Evolutionary conservation across 2,113 vertebrate species (phyloP).

Genomic region (Odobenus rosmarus): DNA sequence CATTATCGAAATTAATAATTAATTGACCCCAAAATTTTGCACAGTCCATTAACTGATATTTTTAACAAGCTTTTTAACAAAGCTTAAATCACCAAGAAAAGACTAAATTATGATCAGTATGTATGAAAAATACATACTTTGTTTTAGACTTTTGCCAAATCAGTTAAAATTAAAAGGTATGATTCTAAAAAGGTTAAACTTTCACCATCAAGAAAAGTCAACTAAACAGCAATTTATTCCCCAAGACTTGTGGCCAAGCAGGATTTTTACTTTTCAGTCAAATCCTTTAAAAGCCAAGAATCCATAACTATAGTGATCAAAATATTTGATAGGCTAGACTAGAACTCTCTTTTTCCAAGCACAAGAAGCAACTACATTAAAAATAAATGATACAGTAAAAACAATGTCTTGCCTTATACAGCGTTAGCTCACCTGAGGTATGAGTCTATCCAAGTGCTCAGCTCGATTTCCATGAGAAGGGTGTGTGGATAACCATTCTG

Average conservation of each 20-base stretch:
- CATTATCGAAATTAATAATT: background rate
- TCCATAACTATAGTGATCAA: background rate
- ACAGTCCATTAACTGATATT: slow-evolving; percentile 7
- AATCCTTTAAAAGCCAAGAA: slow-evolving; percentile 6
- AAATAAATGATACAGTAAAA: background rate
- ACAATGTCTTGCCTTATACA: background rate
- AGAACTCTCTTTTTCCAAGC: background rate
- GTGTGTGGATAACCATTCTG: slow-evolving; percentile 97
- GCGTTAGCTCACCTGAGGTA: slow-evolving; percentile 91
- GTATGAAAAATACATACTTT: background rate
- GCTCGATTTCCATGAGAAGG: slow-evolving; percentile 93
- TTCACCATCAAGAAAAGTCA: slow-evolving; percentile 1
- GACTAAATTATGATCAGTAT: slow-evolving; percentile 22
- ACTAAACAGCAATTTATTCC: background rate
- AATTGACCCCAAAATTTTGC: slow-evolving; percentile 1
- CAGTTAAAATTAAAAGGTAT: background rate
- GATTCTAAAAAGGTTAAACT: background rate
- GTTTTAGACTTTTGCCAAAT: slow-evolving; percentile 30
- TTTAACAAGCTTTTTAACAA: slow-evolving; percentile 12
- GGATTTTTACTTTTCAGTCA: slow-evolving; percentile 32
- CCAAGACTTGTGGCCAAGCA: background rate
- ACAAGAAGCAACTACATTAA: slow-evolving; percentile 32
- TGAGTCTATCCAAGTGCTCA: slow-evolving; percentile 90
- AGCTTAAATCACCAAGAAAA: background rate
- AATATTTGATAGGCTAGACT: background rate